Evolutionary conservation across 2,888 invertebrate genomes (phyloP).

Genomic region (Thymelicus lineola): DNA sequence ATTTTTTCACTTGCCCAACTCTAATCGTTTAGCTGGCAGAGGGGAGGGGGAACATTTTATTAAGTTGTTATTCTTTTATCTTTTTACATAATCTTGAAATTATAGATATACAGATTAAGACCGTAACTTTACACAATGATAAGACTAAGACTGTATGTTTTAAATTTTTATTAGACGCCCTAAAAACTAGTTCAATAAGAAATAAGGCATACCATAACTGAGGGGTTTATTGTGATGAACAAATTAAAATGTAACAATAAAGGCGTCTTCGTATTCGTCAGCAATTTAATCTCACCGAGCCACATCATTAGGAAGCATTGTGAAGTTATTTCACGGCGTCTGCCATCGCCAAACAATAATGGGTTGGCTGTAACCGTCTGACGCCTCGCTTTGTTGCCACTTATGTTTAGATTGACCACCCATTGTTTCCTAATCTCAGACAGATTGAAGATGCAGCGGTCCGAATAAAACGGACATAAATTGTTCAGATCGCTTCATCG

Average conservation of each 20-base stretch:
- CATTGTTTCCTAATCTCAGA: conserved; percentile 27
- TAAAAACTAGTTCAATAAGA: too few species aligned
- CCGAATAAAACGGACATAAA: conserved; percentile 1
- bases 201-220: too few species aligned
- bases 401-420: conserved; percentile 18
- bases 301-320: conserved; percentile 24
- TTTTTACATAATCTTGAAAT: too few species aligned
- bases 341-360: conserved; percentile 28
- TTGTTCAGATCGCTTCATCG: background rate
- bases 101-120: too few species aligned
- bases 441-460: conserved; percentile 17
- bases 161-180: too few species aligned
- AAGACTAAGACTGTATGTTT: too few species aligned
- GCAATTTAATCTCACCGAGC: conserved; percentile 8
- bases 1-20: too few species aligned
- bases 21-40: too few species aligned
- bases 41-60: too few species aligned
- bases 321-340: conserved; percentile 26
- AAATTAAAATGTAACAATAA: background rate
- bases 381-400: conserved; percentile 20
- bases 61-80: too few species aligned
- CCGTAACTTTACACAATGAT: too few species aligned
- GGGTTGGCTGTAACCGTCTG: conserved; percentile 9
- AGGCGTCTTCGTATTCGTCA: background rate
- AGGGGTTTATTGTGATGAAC: too few species aligned